phyloP scores from a whole-genome alignment of 2,888 invertebrate species.

The Agriotes lineatus region DNA sequence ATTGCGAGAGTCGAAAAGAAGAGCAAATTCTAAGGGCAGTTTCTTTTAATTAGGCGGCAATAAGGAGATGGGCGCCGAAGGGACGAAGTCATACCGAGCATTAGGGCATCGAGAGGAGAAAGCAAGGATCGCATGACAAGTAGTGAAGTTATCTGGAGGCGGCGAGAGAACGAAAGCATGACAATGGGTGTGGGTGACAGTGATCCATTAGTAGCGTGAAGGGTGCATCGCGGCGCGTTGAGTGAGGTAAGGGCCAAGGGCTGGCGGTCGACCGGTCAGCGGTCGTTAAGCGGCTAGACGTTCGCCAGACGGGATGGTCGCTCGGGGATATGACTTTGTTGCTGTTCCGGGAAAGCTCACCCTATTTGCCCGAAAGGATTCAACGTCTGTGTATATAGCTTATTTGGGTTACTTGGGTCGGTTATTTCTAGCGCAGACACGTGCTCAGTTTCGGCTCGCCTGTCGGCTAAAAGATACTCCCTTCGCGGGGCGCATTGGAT shows the following conservation, averaged over 20 bases:
- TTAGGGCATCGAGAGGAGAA: constrained; percentile 21
- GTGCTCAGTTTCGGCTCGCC: constrained; percentile 37
- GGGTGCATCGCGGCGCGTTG: constrained; percentile 49
- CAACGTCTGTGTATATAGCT: constrained; percentile 49
- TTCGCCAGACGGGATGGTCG: constrained; percentile 60
- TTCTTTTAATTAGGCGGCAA: no score
- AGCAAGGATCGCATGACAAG: constrained; percentile 33
- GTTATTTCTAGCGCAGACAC: constrained; percentile 47
- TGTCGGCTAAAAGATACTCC: constrained; percentile 11
- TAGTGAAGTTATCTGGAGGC: constrained; percentile 43
- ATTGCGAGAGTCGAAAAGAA: no score
- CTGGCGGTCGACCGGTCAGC: constrained; percentile 54
- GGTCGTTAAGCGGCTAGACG: constrained; percentile 61
- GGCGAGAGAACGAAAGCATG: constrained; percentile 50
- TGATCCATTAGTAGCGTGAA: constrained; percentile 55
- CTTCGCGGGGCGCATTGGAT: constrained; percentile 1
- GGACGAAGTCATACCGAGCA: neutral
- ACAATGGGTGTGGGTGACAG: constrained; percentile 50
- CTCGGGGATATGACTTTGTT: constrained; percentile 60
- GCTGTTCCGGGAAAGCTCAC: constrained; percentile 59
- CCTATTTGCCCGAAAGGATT: constrained; percentile 60
- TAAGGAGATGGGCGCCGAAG: neutral
- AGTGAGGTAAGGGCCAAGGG: constrained; percentile 53
- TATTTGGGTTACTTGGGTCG: constrained; percentile 51
- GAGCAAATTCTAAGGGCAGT: no score